Conservation (phyloP, 2,888 invertebrate genomes). For the Scrobipalpa costella region DNA sequence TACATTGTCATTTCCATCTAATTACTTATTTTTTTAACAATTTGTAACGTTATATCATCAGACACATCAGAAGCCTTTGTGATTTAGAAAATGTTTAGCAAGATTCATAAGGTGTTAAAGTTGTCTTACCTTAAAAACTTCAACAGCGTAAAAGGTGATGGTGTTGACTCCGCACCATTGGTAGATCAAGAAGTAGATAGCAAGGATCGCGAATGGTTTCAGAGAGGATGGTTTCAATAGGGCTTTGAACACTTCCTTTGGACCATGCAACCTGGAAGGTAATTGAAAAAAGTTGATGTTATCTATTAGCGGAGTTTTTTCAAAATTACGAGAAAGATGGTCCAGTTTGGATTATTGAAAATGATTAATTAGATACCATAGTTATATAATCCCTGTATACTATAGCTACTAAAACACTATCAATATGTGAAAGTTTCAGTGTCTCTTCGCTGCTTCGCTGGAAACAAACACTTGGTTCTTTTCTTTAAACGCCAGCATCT, state of each 20-base stretch:
- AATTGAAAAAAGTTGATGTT: neutral
- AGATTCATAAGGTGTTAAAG: neutral
- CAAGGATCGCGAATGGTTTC: constrained; percentile 83
- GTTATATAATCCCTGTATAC: too few species aligned
- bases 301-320: too few species aligned
- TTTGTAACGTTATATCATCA: too few species aligned
- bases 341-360: too few species aligned
- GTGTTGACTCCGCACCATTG: constrained; percentile 87
- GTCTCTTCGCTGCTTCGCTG: constrained; percentile 16
- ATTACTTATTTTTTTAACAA: too few species aligned
- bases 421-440: neutral
- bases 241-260: constrained; percentile 77
- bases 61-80: too few species aligned
- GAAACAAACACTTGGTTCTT: constrained; percentile 77
- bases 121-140: constrained; percentile 80
- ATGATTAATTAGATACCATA: too few species aligned
- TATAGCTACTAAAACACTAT: too few species aligned
- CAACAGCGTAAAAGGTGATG: constrained; percentile 85
- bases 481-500: constrained; percentile 81
- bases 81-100: too few species aligned
- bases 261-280: constrained; percentile 66
- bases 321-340: too few species aligned
- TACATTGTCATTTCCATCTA: too few species aligned
- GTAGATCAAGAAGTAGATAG: constrained; percentile 84
- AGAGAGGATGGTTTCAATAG: constrained; percentile 82